Percentiles rank a stretch among this genome's conserved stretches.
Conservation (phyloP, 2,888 invertebrate species). For the Caenorhabditis virilis region DNA sequence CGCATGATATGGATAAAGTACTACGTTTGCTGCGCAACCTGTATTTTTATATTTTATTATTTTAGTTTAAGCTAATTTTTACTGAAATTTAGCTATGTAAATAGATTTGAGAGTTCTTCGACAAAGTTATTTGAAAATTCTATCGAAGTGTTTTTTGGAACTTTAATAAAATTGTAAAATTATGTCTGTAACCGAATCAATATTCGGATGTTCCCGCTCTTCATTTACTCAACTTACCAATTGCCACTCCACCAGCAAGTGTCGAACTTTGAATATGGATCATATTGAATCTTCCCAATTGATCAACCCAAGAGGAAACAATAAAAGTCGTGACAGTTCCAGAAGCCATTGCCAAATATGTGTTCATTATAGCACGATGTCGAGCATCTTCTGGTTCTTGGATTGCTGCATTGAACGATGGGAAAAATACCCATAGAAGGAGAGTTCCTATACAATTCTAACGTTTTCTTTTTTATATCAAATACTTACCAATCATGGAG, state of each 20-base stretch:
- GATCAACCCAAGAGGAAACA: constrained; percentile 79
- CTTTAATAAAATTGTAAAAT: too few relatives aligned
- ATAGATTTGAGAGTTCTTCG: too few relatives aligned
- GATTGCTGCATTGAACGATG: constrained; percentile 86
- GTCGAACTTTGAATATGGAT: constrained; percentile 72
- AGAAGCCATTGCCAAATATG: constrained; percentile 82
- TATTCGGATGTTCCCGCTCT: too few relatives aligned
- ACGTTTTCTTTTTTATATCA: too few relatives aligned
- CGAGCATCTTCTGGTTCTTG: constrained; percentile 55
- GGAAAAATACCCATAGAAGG: constrained; percentile 96
- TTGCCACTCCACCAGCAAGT: constrained; percentile 71
- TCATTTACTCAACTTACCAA: constrained; percentile 55
- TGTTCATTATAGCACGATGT: constrained; percentile 85
- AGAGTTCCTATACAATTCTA: too few relatives aligned
- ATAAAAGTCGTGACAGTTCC: constrained; percentile 84
- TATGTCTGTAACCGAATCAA: too few relatives aligned
- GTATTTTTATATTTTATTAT: too few relatives aligned
- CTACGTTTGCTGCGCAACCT: constrained; percentile 70
- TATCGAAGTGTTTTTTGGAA: too few relatives aligned
- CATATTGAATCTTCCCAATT: constrained; percentile 66
- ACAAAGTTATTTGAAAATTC: too few relatives aligned
- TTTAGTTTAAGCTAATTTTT: too few relatives aligned
- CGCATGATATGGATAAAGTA: constrained; percentile 69
- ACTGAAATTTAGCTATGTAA: background rate
- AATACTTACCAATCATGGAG: constrained; percentile 93